Percentiles rank a stretch among this genome's conserved stretches.
Conservation (phyloP, 2,113 vertebrate genomes). For the Misgurnus anguillicaudatus region DNA sequence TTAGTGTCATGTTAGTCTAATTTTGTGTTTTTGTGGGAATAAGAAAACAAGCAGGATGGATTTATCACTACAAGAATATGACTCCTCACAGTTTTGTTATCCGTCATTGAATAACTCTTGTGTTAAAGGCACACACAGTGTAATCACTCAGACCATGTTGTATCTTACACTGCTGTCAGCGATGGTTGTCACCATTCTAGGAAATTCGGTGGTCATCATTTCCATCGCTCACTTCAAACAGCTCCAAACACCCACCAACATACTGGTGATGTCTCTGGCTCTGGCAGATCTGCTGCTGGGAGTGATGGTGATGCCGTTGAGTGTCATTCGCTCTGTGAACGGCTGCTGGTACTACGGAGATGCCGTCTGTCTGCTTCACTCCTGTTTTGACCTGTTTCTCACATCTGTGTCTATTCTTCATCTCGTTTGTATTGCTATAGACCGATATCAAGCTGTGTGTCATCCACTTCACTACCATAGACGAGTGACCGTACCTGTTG, state of each 20-base stretch:
- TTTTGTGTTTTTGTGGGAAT: not conserved
- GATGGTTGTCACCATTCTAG: constrained; percentile 60
- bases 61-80: not conserved
- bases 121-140: constrained; percentile 53
- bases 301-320: constrained; percentile 62
- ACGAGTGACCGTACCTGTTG: constrained; percentile 52
- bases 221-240: constrained; percentile 64
- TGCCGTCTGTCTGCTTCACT: constrained; percentile 59
- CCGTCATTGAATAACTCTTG: constrained; percentile 67
- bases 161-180: constrained; percentile 54
- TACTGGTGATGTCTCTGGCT: constrained; percentile 65
- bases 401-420: constrained; percentile 63
- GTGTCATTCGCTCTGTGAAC: constrained; percentile 51
- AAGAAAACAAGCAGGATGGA: not conserved
- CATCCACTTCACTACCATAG: constrained; percentile 55
- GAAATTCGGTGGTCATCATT: constrained; percentile 63
- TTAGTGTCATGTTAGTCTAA: not conserved
- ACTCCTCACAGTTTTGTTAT: constrained; percentile 60
- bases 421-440: constrained; percentile 62
- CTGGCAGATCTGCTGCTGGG: constrained; percentile 63
- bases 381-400: constrained; percentile 59
- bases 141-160: constrained; percentile 47
- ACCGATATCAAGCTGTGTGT: constrained; percentile 59
- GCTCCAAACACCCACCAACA: constrained; percentile 67
- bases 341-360: constrained; percentile 67